A percentile compares a stretch with the other conserved stretches of the same genome.
phyloP scores from a whole-genome alignment of 2,888 invertebrate genomes.

The Elegia similella region DNA sequence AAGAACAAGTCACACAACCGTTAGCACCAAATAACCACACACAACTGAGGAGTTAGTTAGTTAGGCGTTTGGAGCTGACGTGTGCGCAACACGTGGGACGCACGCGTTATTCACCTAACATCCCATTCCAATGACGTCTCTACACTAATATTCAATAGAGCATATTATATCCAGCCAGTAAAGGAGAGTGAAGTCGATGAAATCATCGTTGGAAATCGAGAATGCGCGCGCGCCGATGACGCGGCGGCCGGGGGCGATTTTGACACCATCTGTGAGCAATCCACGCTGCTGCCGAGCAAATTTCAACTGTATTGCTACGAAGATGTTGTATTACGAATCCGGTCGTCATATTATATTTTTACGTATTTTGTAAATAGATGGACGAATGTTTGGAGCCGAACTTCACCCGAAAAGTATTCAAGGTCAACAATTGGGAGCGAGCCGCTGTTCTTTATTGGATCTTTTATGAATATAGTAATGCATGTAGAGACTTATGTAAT shows the following conservation, averaged over 20 bases:
- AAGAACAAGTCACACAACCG: slow-evolving; percentile 26
- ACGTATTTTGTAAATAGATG: slow-evolving; percentile 12
- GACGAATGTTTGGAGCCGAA: slow-evolving; percentile 10
- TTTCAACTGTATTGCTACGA: slow-evolving; percentile 15
- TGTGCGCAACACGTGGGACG: not conserved
- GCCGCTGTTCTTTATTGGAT: too few relatives aligned
- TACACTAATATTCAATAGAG: slow-evolving; percentile 37
- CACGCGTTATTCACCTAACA: not conserved
- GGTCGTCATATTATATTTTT: slow-evolving; percentile 22
- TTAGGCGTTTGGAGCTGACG: not conserved
- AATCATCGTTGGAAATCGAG: slow-evolving; percentile 22
- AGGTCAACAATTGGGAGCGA: not conserved
- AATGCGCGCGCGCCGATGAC: slow-evolving; percentile 46
- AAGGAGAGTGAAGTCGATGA: slow-evolving; percentile 37
- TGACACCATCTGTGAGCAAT: slow-evolving; percentile 46
- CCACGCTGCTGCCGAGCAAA: slow-evolving; percentile 26
- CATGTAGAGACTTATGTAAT: too few relatives aligned
- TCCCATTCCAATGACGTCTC: not conserved
- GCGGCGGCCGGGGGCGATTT: slow-evolving; percentile 41
- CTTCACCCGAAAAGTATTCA: not conserved
- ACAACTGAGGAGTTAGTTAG: slow-evolving; percentile 39
- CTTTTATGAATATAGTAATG: too few relatives aligned
- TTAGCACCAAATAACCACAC: slow-evolving; percentile 36
- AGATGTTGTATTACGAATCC: slow-evolving; percentile 25
- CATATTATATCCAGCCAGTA: slow-evolving; percentile 39